Conservation (phyloP, 1,140 invertebrate genomes). For the Tribolium castaneum region DNA sequence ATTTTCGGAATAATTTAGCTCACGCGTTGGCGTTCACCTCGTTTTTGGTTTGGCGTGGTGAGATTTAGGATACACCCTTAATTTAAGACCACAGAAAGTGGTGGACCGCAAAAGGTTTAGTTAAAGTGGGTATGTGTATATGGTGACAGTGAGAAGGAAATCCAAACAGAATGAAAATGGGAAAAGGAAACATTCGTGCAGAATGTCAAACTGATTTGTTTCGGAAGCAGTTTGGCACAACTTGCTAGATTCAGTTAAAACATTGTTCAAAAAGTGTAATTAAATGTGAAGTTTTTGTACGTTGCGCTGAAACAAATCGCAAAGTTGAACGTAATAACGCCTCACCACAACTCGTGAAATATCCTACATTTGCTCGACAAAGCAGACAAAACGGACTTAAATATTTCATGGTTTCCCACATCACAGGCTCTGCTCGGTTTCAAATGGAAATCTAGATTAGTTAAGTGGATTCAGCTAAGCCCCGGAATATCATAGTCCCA, state of each 20-base stretch:
- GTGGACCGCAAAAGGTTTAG: neutral
- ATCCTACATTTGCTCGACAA: constrained; percentile 15
- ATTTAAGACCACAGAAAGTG: neutral
- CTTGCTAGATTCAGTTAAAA: too few species aligned
- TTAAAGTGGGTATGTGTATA: neutral
- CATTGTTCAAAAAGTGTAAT: neutral
- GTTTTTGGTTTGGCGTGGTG: neutral
- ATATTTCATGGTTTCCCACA: constrained; percentile 42
- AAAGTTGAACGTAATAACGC: constrained; percentile 21
- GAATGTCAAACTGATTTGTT: too few species aligned
- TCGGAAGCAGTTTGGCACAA: too few species aligned
- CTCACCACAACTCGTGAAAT: constrained; percentile 25
- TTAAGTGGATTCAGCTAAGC: constrained; percentile 24
- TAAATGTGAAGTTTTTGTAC: neutral
- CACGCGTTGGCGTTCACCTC: too few species aligned
- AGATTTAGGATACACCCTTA: neutral
- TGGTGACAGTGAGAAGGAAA: neutral
- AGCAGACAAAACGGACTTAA: constrained; percentile 30
- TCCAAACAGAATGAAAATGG: neutral
- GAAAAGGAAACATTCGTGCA: neutral
- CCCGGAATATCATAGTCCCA: constrained; percentile 28
- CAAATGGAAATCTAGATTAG: constrained; percentile 40
- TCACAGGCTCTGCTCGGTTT: constrained; percentile 31
- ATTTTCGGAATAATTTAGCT: too few species aligned
- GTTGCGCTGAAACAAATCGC: neutral